Base-by-base conservation (phyloP, 2,797 vertebrate genomes). In the Stomatorhinus walkeri region DNA sequence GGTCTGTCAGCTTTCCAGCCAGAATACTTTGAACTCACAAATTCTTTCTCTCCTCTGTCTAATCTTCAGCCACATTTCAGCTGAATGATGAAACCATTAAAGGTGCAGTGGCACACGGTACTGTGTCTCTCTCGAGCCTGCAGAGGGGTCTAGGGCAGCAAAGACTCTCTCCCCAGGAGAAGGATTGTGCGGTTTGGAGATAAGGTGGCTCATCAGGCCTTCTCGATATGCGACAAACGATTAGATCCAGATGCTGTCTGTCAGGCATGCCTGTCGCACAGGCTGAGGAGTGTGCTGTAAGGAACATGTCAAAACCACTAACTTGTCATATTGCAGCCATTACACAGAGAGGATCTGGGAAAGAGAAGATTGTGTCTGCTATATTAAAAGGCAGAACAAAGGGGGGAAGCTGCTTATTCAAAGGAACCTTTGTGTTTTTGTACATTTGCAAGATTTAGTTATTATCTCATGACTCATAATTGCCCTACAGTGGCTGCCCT, bases 181-280 rank as follows among this genome's bases (percentile, higher is more conserved):
- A 93, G 93, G 24, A 68, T 68, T 93, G 90, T 94, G 93, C 93
- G 93, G 93, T 93, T 93, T 93, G 91, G 92, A 96, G 95, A 96
- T 96, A 96, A 94, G 94, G 93, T 93, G 93, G 91, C 90, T 92
- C 93, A 94, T 94, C 93, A 89, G 43, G 88, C 92, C 90, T 88
- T 89, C 88, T 91, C 93, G 94, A 96, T 91, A 91, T 91, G 93
- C 92, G 92, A 93, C 92, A 93, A 94, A 92, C 91, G 94, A 96
- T 93, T 91, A 93, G 93, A 93, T 94, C 94, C 92, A 91, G 91
- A 90, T 91, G 83, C 92, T 94, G 92, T 94, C 94, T 92, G 94
- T 95, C 91, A 92, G 91, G 87, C 91, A 90, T 93, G 91, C 92
- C 94, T 92, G 91, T 90, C 91, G 92, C 93, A 92, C 91, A 91